phyloP scores from a whole-genome alignment of 2,888 invertebrate genomes.

The Platycheirus rosarum region DNA sequence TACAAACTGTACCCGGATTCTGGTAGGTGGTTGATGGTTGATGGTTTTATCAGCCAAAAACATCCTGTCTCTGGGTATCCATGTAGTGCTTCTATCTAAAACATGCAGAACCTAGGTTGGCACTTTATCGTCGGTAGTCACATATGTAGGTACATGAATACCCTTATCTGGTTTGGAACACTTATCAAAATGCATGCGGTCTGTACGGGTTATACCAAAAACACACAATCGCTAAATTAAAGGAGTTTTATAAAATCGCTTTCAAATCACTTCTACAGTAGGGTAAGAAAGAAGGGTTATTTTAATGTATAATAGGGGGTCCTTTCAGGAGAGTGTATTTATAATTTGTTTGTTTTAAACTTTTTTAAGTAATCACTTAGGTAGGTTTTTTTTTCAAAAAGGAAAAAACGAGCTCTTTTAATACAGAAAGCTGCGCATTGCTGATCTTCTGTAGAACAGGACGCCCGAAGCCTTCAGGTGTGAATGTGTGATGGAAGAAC shows the following conservation, averaged over 20 bases:
- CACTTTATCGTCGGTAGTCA: slow-evolving; percentile 32
- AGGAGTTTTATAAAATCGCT: slow-evolving; percentile 13
- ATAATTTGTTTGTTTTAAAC: too few species aligned
- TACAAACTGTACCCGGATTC: slow-evolving; percentile 25
- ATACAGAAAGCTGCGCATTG: too few species aligned
- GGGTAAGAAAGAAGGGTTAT: not conserved
- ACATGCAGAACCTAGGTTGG: slow-evolving; percentile 39
- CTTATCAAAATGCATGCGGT: slow-evolving; percentile 61
- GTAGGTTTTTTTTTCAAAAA: too few species aligned
- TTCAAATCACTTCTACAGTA: slow-evolving; percentile 16
- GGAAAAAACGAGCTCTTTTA: too few species aligned
- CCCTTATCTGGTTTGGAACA: slow-evolving; percentile 36
- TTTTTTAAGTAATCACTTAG: too few species aligned
- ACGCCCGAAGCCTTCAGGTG: too few species aligned
- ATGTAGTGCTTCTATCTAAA: slow-evolving; percentile 9
- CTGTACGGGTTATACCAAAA: slow-evolving; percentile 27
- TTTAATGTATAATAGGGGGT: too few species aligned
- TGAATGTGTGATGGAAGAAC: too few species aligned
- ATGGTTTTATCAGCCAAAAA: slow-evolving; percentile 47
- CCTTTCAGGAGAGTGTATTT: too few species aligned
- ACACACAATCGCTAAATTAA: slow-evolving; percentile 29
- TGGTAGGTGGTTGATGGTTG: slow-evolving; percentile 31
- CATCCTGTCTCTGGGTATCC: not conserved
- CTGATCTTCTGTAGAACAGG: too few species aligned
- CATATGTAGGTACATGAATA: slow-evolving; percentile 11